A percentile compares a stretch with the other conserved stretches of the same genome.
phyloP scores from a whole-genome alignment of 35 echinoderm and acorn worm species.

The Acanthaster planci region DNA sequence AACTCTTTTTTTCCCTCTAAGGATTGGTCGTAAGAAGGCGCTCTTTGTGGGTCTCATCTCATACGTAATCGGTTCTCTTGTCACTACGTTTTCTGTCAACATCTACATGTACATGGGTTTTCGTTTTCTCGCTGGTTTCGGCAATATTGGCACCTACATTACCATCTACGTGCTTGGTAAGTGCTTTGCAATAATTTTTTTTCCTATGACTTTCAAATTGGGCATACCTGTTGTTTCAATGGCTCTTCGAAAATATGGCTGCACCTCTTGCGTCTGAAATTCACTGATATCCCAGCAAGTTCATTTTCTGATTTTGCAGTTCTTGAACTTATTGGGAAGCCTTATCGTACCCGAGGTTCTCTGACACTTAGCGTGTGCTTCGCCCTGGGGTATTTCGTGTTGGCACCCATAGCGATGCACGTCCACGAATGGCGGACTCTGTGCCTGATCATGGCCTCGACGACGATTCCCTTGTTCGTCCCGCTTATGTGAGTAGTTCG shows the following conservation, averaged over 20 bases:
- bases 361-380: not conserved
- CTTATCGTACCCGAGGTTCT: not conserved
- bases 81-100: not conserved
- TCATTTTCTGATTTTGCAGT: not conserved
- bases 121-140: not conserved
- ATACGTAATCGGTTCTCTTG: not conserved
- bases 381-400: not conserved
- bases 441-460: not conserved
- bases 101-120: conserved; percentile 13
- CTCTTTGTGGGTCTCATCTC: not conserved
- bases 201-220: too few species aligned
- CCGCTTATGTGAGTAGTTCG: not conserved
- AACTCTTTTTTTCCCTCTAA: not conserved
- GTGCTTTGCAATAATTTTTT: too few species aligned
- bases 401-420: not conserved
- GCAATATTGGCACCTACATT: not conserved
- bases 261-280: too few species aligned
- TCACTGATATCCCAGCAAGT: too few species aligned
- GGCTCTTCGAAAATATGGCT: too few species aligned
- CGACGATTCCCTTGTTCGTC: not conserved
- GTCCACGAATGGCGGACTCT: not conserved
- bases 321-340: conserved; percentile 9
- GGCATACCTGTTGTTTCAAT: too few species aligned
- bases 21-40: not conserved
- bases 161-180: not conserved